Evolutionary conservation across 2,113 vertebrate species (phyloP).

Genomic region (Salvator merianae): DNA sequence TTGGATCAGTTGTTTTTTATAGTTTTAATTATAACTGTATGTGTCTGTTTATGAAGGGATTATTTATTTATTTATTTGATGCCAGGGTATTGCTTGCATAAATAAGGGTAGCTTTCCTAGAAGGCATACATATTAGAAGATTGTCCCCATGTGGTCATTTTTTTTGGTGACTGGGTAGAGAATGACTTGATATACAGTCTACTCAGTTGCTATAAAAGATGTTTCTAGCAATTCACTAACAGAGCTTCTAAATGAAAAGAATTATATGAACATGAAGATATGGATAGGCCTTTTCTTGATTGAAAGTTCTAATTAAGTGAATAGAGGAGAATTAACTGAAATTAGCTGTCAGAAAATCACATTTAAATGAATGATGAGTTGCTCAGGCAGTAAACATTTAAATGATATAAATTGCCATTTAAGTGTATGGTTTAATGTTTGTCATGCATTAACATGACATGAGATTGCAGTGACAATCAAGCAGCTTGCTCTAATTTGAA

Average conservation of each 20-base stretch:
- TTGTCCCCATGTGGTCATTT: conserved; percentile 40
- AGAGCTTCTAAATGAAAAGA: conserved; percentile 74
- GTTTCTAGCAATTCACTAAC: conserved; percentile 64
- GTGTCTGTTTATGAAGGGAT: conserved; percentile 30
- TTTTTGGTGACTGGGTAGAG: neutral
- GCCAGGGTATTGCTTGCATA: conserved; percentile 54
- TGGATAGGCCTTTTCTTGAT: conserved; percentile 79
- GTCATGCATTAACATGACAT: conserved; percentile 99
- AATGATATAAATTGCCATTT: conserved; percentile 99
- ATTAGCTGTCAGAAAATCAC: conserved; percentile 99
- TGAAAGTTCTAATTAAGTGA: conserved; percentile 99
- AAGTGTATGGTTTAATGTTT: conserved; percentile 99
- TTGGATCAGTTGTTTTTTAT: conserved; percentile 74
- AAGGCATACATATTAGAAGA: conserved; percentile 41
- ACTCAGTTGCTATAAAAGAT: conserved; percentile 69
- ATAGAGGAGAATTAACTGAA: conserved; percentile 94
- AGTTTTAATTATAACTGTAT: conserved; percentile 74
- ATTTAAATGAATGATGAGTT: conserved; percentile 98
- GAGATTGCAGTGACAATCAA: conserved; percentile 98
- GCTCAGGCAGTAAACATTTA: conserved; percentile 94
- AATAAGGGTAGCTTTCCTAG: conserved; percentile 44
- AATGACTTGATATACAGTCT: conserved; percentile 40
- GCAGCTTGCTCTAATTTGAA: conserved; percentile 98
- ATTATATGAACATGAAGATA: conserved; percentile 70
- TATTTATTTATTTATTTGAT: conserved; percentile 55